Evolutionary conservation across 2,888 invertebrate species (phyloP), one percentile per base, ranked within the genome.

Genomic region (Heliconius sara): DNA sequence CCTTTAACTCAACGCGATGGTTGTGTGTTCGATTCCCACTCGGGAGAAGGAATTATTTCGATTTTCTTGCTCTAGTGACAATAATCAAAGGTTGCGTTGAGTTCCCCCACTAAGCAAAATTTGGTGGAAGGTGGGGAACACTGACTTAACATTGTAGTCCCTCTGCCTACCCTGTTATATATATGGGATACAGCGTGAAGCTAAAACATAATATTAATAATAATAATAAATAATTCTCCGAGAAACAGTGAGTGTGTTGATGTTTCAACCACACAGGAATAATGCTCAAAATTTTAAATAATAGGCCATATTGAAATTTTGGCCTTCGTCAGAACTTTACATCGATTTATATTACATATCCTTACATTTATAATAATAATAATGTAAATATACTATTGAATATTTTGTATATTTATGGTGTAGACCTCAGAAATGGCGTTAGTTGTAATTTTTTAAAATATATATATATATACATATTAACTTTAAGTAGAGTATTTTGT

Each of bases 161-260:
- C 22, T 57, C 57, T 22, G 60, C 10, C n/a, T 60, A 60, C 10
- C 3, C n/a, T 52, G 52, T 52, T 52, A 2, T 52, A 52, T 12
- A n/a, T n/a, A 39, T 10, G n/a, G 9, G 60, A n/a, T n/a, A n/a
- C n/a, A 60, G 60, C 60, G 60, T 60, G 60, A 60, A 60, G n/a
- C 9, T n/a, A 60, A 60, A 60, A n/a, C 39, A 39, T 10, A 39
- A 39, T 39, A 39, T n/a, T 3, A 30, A 30, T 27, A 30, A 30
- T 30, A 79, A 74, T 75, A 39, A 34, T n/a, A 57, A 39, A 60
- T 72, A 47, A 72, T 76, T 77, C 25, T 77, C 65, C 43, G 27
- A 52, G 30, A 93, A 95, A 95, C 95, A 95, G 95, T 95, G 95
- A 93, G 87, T 95, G 95, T 95, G 95, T 95, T 95, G 95, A 95